Evolutionary conservation across 2,888 invertebrate genomes (phyloP), one percentile per base, ranked within the genome.

Genomic region (Oscheius myriophilus): DNA sequence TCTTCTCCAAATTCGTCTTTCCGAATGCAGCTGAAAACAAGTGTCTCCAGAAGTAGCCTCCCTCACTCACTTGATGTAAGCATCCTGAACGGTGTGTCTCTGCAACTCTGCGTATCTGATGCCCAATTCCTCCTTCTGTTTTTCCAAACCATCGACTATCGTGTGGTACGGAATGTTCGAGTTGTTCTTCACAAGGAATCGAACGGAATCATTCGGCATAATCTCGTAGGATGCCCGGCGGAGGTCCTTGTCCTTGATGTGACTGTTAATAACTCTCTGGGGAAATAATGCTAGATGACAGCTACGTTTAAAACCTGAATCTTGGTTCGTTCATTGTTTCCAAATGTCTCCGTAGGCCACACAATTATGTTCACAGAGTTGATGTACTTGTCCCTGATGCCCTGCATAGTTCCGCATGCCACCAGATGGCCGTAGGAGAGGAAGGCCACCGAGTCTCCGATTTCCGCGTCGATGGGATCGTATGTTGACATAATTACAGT

Each of bases 401-500:
- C 12, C 33, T 18, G 9, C 33, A 61, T 16, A 25, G n/a, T 45
- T 45, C 61, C 61, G 11, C 9, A 49, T 2, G 46, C n/a, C 14
- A 61, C 49, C 21, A 61, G 61, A 49, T 61, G 49, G 1, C 61
- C 61, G 25, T 39, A 49, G n/a, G 25, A 25, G 18, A 61, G 39
- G 39, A 61, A 61, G 46, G 49, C 61, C 16, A 61, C 46, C 2
- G 16, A 7, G 4, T 49, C 61, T 11, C 25, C 26, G 16, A 61
- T 49, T 7, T 61, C 61, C 7, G 61, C 61, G 21, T 61, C 61
- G 2, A 25, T n/a, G 1, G 46, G 49, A 26, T 46, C 26, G 46
- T 61, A 61, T 14, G 61, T 46, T 26, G 61, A 61, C 14, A 61
- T 46, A 11, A 61, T n/a, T n/a, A 61, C 26, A 12, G 61, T n/a